Base-by-base conservation (phyloP, 2,888 invertebrate species). In the Ypsolopha scabrella region DNA sequence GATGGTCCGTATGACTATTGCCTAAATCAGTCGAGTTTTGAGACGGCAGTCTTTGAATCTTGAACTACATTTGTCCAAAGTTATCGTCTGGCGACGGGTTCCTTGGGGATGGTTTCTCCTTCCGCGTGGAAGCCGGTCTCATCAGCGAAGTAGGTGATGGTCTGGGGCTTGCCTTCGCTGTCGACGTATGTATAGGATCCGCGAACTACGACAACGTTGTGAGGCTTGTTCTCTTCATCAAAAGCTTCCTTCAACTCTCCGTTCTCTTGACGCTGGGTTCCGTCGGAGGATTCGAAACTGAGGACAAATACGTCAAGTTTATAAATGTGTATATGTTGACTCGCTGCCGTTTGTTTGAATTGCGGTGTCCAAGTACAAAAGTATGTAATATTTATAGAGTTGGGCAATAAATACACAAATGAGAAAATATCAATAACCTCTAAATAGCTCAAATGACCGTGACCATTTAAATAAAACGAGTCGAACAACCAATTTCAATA, bases 61-160 rank as follows among this genome's bases (percentile, higher is more conserved):
- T 38, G 8, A 38, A 38, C 38, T 6, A 38, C n/a, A 38, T 8
- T 38, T 45, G 24, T 3, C 24, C 11, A 37, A 1, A 11, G 11
- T 37, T 44, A 49, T 51, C 39, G 70, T 64, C 59, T 63, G 51
- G 63, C 58, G 56, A 58, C 51, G 78, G 50, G 83, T 45, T 80
- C 70, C 47, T 88, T 88, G 50, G 91, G 91, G 62, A 91, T 69
- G 69, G 90, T 89, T 0, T 81, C 80, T 46, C 91, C 90, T 47
- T 88, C 85, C 1, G 90, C 87, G 56, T 87, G 88, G 87, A 78
- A 92, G 55, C 91, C 92, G 57, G 71, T 88, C 70, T 91, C 90
- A 58, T 91, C 91, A 48, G 90, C 90, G 54, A 64, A 67, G 75
- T 90, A 91, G 49, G 65, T 82, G 58, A 90, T 57, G 35, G 68